phyloP scores from a whole-genome alignment of 2,797 vertebrate species.

The Sparidentex hasta region DNA sequence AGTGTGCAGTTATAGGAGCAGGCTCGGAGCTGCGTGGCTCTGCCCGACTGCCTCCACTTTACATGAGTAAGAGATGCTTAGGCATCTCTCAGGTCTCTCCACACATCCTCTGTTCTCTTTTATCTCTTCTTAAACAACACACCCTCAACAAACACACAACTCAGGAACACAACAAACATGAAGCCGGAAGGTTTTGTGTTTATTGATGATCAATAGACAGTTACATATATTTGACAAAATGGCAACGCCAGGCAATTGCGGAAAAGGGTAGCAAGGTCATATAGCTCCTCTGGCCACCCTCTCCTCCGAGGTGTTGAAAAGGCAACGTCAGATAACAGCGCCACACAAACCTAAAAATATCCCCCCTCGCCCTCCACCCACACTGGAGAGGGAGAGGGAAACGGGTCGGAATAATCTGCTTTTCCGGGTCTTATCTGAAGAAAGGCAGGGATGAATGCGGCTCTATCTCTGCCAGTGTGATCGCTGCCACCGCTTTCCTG shows the following conservation, averaged over 20 bases:
- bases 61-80: constrained; percentile 81
- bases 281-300: constrained; percentile 76
- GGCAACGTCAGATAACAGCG: constrained; percentile 86
- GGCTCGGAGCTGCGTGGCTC: constrained; percentile 43
- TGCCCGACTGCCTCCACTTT: constrained; percentile 81
- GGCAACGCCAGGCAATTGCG: constrained; percentile 52
- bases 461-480: constrained; percentile 87
- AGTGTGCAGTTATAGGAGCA: constrained; percentile 69
- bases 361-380: constrained; percentile 73
- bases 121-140: constrained; percentile 24
- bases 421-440: constrained; percentile 92
- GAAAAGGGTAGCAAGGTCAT: constrained; percentile 85
- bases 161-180: constrained; percentile 3
- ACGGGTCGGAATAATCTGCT: constrained; percentile 89
- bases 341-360: constrained; percentile 87
- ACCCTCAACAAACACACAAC: constrained; percentile 19
- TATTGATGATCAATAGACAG: constrained; percentile 46
- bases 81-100: constrained; percentile 79
- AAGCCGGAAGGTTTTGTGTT: constrained; percentile 30
- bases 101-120: constrained; percentile 54
- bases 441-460: constrained; percentile 87
- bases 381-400: constrained; percentile 78
- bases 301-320: constrained; percentile 87
- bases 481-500: constrained; percentile 74
- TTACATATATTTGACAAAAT: constrained; percentile 39